These are phyloP conservation scores for Manacus vitellinus DNA, from an alignment of 2,113 vertebrate species.

Conservation along the genomic window DNA sequence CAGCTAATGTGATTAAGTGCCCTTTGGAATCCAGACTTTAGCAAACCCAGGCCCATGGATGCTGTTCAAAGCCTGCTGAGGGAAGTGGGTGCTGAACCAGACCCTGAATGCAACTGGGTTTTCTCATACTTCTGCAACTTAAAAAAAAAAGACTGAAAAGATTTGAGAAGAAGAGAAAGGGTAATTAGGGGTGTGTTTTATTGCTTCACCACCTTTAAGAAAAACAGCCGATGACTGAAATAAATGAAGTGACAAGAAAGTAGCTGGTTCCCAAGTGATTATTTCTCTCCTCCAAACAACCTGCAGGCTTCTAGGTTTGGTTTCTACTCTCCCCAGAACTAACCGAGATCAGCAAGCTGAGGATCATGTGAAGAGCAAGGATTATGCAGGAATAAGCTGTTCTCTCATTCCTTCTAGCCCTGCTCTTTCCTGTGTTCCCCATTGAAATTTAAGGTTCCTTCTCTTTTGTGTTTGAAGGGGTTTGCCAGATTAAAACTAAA, in stretches of 20 bases:
- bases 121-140: background rate
- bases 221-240: slow-evolving; percentile 24
- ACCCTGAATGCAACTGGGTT: background rate
- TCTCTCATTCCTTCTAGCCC: background rate
- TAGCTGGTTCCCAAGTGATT: background rate
- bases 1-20: slow-evolving; percentile 22
- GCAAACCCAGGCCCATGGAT: background rate
- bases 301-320: background rate
- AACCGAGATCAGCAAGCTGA: background rate
- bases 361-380: slow-evolving; percentile 24
- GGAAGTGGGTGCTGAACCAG: background rate
- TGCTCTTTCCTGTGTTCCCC: background rate
- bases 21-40: slow-evolving; percentile 1
- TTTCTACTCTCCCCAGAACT: background rate
- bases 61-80: background rate
- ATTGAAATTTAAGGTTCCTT: slow-evolving; percentile 5
- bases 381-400: slow-evolving; percentile 7
- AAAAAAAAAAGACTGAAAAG: background rate
- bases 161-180: background rate
- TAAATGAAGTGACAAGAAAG: slow-evolving; percentile 12
- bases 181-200: background rate
- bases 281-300: slow-evolving; percentile 22
- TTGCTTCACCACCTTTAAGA: slow-evolving; percentile 31
- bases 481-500: slow-evolving; percentile 27
- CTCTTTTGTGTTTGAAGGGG: background rate